Percentiles rank a stretch among this genome's conserved stretches.
Conservation (phyloP, 2,113 vertebrate genomes). For the Columba livia region DNA sequence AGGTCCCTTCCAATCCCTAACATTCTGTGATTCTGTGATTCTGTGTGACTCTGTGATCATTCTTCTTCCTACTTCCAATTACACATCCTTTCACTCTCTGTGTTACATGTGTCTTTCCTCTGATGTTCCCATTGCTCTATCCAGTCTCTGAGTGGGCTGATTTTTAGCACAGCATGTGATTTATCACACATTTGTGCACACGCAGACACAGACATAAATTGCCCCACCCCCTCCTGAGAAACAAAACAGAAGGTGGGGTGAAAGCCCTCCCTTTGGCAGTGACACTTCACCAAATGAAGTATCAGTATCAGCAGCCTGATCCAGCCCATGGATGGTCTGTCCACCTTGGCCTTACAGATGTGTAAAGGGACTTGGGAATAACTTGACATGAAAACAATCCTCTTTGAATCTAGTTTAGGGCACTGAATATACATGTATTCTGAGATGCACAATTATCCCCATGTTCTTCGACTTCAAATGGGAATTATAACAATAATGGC, state of each 20-base stretch:
- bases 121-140: not conserved
- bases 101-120: not conserved
- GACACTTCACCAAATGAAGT: not conserved
- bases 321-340: fast-evolving
- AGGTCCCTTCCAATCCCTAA: no score
- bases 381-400: not conserved
- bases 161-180: not conserved
- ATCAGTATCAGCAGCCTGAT: not conserved
- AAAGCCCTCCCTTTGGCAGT: not conserved
- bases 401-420: not conserved
- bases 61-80: not conserved
- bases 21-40: no score
- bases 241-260: fast-evolving
- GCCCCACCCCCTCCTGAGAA: fast-evolving
- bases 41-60: not conserved
- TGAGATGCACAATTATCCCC: not conserved
- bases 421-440: not conserved
- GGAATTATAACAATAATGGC: not conserved
- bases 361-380: not conserved
- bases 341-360: not conserved
- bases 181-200: not conserved
- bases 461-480: not conserved
- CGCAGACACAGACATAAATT: not conserved
- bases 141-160: not conserved
- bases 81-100: not conserved